Conservation (phyloP, 1,140 invertebrate genomes). For the Drosophila lini region DNA sequence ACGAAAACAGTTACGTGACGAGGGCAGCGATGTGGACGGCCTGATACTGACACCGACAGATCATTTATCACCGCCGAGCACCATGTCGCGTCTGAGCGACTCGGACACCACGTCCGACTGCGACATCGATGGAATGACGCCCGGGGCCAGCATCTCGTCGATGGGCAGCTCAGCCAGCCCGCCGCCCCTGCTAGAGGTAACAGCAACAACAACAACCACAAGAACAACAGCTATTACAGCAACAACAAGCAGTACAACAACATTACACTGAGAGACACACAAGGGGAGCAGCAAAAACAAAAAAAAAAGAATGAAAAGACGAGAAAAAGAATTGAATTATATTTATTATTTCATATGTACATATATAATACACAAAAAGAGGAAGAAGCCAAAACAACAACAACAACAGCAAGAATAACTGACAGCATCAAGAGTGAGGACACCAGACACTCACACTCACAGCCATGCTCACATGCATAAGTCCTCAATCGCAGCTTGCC, state of each 20-base stretch:
- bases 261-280: conserved; percentile 31
- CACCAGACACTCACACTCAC: conserved; percentile 17
- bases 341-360: conserved; percentile 58
- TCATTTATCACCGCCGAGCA: conserved; percentile 96
- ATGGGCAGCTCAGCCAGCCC: conserved; percentile 94
- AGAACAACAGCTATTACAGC: conserved; percentile 35
- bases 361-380: conserved; percentile 48
- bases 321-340: conserved; percentile 35
- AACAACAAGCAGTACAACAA: conserved; percentile 30
- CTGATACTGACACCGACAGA: conserved; percentile 90
- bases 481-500: conserved; percentile 53
- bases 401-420: conserved; percentile 28
- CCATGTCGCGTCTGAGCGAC: conserved; percentile 94
- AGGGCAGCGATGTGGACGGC: conserved; percentile 85
- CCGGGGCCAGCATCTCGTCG: conserved; percentile 92
- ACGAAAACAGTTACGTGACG: conserved; percentile 78
- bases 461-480: conserved; percentile 2
- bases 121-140: conserved; percentile 91
- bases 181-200: conserved; percentile 87
- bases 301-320: neutral
- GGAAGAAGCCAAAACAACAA: conserved; percentile 14
- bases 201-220: conserved; percentile 34
- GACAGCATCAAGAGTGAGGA: conserved; percentile 34
- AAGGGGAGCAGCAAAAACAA: conserved; percentile 12
- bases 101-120: conserved; percentile 96